phyloP scores from a whole-genome alignment of 2,797 vertebrate genomes.

The Anguilla obscura region DNA sequence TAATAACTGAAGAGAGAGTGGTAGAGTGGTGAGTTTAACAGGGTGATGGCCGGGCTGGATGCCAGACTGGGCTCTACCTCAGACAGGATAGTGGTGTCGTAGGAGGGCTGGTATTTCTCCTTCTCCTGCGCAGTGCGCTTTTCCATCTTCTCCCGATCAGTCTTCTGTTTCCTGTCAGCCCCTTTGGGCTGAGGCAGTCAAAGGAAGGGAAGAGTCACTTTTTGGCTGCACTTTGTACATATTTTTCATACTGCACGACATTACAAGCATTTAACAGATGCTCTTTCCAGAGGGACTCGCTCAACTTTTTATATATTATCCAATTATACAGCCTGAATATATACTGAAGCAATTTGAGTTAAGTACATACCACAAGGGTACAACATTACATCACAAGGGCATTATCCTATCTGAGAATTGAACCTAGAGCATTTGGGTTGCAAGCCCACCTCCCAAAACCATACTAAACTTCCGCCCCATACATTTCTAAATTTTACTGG shows the following conservation, averaged over 20 bases:
- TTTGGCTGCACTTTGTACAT: not conserved
- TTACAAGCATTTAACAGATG: not conserved
- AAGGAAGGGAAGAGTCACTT: not conserved
- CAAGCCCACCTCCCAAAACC: slow-evolving; percentile 32
- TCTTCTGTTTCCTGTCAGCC: slow-evolving; percentile 84
- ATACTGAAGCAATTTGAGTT: too few species aligned
- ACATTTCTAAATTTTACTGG: not conserved
- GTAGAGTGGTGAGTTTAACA: not conserved
- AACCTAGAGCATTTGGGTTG: slow-evolving; percentile 50
- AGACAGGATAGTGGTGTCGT: slow-evolving; percentile 77
- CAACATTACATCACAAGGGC: too few species aligned
- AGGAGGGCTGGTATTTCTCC: slow-evolving; percentile 79
- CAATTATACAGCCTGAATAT: too few species aligned
- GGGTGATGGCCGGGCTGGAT: not conserved
- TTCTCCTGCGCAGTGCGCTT: slow-evolving; percentile 80
- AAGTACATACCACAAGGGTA: too few species aligned
- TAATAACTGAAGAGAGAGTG: not conserved
- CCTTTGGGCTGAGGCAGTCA: slow-evolving; percentile 70
- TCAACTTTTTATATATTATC: not conserved
- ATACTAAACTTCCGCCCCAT: not conserved
- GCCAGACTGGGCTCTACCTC: slow-evolving; percentile 61
- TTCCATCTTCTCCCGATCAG: slow-evolving; percentile 82
- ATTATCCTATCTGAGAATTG: too few species aligned
- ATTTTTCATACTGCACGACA: not conserved
- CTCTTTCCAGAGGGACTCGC: not conserved